phyloP scores from a whole-genome alignment of 2,888 invertebrate genomes.

The Agriopis aurantiaria region DNA sequence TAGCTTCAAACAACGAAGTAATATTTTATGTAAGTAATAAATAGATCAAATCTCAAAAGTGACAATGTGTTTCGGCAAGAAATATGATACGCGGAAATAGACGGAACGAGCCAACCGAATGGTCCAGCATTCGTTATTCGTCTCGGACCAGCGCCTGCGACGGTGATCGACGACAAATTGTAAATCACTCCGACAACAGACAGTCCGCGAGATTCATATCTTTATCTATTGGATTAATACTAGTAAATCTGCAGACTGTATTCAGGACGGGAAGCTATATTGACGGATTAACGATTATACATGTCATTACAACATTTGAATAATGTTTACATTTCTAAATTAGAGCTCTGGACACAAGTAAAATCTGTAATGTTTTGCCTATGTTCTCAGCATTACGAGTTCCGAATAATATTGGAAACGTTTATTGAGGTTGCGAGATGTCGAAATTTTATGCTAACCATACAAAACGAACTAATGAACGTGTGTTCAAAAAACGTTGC shows the following conservation, averaged over 20 bases:
- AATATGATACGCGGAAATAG: slow-evolving; percentile 76
- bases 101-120: slow-evolving; percentile 55
- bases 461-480: slow-evolving; percentile 23
- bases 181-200: slow-evolving; percentile 69
- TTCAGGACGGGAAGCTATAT: slow-evolving; percentile 28
- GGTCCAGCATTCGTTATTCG: slow-evolving; percentile 66
- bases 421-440: slow-evolving; percentile 19
- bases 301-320: slow-evolving; percentile 24
- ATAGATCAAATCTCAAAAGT: slow-evolving; percentile 49
- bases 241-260: slow-evolving; percentile 43
- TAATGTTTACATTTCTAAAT: slow-evolving; percentile 20
- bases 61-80: slow-evolving; percentile 61
- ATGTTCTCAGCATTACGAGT: slow-evolving; percentile 2
- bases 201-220: slow-evolving; percentile 61
- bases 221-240: slow-evolving; percentile 55
- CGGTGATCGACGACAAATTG: slow-evolving; percentile 66
- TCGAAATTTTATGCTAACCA: slow-evolving; percentile 27
- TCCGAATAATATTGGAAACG: slow-evolving; percentile 11
- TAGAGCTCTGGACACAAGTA: neutral
- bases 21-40: slow-evolving; percentile 22
- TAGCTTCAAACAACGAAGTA: neutral
- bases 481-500: slow-evolving; percentile 28
- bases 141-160: slow-evolving; percentile 66
- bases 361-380: neutral
- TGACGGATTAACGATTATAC: slow-evolving; percentile 37